These are phyloP conservation scores for Sciurus niger DNA, from an alignment of 2,113 vertebrate genomes.

Conservation along the genomic window DNA sequence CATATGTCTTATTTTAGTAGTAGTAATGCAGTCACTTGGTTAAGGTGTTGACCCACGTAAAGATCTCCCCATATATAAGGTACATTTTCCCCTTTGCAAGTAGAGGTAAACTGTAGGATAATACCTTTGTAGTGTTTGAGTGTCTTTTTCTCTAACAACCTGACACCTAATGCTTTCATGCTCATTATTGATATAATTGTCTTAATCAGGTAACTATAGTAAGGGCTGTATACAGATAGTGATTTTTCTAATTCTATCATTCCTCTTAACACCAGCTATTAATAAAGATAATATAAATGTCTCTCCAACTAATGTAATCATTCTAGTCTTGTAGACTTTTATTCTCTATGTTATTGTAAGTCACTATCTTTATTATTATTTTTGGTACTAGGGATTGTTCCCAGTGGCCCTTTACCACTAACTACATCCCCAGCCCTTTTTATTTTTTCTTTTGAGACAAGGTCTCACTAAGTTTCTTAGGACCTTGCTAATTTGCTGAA, in stretches of 20 bases:
- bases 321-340: neutral
- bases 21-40: neutral
- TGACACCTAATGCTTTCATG: neutral
- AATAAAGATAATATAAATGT: neutral
- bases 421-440: too few species aligned
- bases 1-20: neutral
- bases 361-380: neutral
- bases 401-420: too few species aligned
- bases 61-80: neutral
- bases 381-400: too few species aligned
- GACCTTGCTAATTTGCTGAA: too few species aligned
- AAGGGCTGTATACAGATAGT: neutral
- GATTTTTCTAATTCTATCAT: slow-evolving; percentile 1
- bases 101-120: neutral
- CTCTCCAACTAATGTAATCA: neutral
- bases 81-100: neutral
- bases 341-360: neutral
- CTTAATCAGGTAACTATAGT: neutral
- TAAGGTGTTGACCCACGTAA: neutral
- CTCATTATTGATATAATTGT: neutral
- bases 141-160: neutral
- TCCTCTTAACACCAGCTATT: neutral
- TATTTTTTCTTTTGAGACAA: too few species aligned
- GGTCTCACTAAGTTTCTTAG: too few species aligned
- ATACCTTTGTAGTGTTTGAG: neutral